Conservation (phyloP, 53 echinoderm and acorn worm species). For the Mesocentrotus franciscanus region DNA sequence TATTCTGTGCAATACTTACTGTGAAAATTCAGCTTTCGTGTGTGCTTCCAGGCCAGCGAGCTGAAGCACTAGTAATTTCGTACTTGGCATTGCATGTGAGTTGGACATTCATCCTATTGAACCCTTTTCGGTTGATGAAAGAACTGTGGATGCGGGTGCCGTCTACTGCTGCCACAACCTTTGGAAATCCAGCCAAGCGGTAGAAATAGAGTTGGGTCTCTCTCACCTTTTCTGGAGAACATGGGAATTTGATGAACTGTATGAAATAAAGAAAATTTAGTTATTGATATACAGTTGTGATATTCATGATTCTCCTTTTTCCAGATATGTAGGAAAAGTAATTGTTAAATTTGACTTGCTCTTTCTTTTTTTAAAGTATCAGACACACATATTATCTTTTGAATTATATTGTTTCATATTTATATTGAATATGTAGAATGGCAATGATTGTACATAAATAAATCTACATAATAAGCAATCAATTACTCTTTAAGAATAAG, state of each 20-base stretch:
- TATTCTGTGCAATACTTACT: conserved; percentile 17
- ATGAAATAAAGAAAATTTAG: too few species aligned
- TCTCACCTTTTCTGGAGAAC: too few species aligned
- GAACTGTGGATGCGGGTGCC: not conserved
- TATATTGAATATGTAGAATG: too few species aligned
- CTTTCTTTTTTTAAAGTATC: too few species aligned
- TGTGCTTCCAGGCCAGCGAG: conserved; percentile 72
- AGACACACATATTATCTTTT: not conserved
- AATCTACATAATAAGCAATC: too few species aligned
- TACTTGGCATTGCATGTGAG: conserved; percentile 65
- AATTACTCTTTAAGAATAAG: too few species aligned
- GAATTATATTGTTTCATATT: not conserved
- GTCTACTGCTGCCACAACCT: too few species aligned
- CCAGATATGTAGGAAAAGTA: not conserved
- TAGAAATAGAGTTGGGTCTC: too few species aligned
- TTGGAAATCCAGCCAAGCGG: too few species aligned
- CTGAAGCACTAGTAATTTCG: conserved; percentile 56
- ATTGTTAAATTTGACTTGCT: not conserved
- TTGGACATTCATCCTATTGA: conserved; percentile 62
- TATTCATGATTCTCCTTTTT: not conserved
- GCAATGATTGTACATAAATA: not conserved
- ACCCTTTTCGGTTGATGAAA: conserved; percentile 69
- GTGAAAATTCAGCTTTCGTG: conserved; percentile 57
- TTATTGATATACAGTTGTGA: too few species aligned
- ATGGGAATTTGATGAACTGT: too few species aligned